phyloP scores from a whole-genome alignment of 2,113 vertebrate species.

The Mugil cephalus region DNA sequence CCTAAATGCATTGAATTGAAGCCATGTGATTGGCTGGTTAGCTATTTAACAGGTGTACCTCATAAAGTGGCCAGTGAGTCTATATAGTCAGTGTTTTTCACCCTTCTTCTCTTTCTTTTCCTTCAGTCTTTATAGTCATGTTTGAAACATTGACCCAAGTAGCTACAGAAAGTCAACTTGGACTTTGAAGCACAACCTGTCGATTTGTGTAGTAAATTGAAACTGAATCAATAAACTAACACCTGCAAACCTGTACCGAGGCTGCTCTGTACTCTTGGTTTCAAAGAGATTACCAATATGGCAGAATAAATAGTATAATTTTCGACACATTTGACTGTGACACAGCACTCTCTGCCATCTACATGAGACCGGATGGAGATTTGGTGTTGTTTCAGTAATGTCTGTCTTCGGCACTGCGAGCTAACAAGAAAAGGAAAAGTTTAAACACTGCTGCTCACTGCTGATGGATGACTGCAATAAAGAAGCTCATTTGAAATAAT shows the following conservation, averaged over 20 bases:
- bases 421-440: conserved; percentile 30
- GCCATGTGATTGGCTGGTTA: too few relatives aligned
- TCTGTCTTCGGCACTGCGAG: conserved; percentile 37
- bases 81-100: too few relatives aligned
- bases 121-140: too few relatives aligned
- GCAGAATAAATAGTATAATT: neutral
- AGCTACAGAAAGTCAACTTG: too few relatives aligned
- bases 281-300: conserved; percentile 17
- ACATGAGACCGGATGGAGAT: conserved; percentile 40
- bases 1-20: too few relatives aligned
- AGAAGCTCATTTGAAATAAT: conserved; percentile 67
- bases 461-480: conserved; percentile 66
- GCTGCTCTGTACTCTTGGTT: conserved; percentile 1
- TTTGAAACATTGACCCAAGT: too few relatives aligned
- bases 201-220: neutral
- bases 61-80: too few relatives aligned
- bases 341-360: conserved; percentile 28
- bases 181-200: too few relatives aligned
- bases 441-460: conserved; percentile 31
- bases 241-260: neutral
- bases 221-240: neutral
- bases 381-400: conserved; percentile 46
- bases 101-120: too few relatives aligned
- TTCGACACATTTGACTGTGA: conserved; percentile 6
- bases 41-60: too few relatives aligned